These are phyloP conservation scores for Lycia hirtaria DNA, from an alignment of 2,888 invertebrate genomes.

Conservation along the genomic window DNA sequence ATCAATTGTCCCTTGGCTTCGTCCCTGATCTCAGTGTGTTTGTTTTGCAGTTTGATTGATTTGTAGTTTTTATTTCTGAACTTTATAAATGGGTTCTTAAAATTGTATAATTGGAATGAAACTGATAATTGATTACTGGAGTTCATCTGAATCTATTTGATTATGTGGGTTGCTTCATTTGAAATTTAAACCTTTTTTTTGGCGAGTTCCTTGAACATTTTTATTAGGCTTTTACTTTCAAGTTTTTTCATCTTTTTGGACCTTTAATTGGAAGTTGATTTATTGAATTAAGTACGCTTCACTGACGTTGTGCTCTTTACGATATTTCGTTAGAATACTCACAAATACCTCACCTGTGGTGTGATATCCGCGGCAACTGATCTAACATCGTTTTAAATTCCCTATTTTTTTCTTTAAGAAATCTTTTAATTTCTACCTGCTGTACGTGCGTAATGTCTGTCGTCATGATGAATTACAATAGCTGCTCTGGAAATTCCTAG, in stretches of 20 bases:
- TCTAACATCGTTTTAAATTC: neutral
- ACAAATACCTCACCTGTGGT: neutral
- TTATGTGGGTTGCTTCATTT: neutral
- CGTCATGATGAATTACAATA: no score
- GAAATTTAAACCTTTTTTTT: neutral
- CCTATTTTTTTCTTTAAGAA: no score
- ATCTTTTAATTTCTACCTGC: no score
- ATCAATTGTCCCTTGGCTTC: neutral
- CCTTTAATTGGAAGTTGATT: no score
- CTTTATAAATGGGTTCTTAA: constrained; percentile 21
- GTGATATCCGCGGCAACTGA: neutral
- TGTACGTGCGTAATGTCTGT: no score
- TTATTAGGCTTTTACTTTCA: neutral
- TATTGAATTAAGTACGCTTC: no score
- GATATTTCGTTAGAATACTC: neutral
- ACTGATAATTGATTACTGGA: constrained; percentile 6
- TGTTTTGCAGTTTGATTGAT: constrained; percentile 21
- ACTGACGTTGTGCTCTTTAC: no score
- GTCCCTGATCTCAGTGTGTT: constrained; percentile 6
- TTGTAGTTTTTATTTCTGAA: constrained; percentile 17
- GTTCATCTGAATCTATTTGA: neutral
- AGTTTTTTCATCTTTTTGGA: no score
- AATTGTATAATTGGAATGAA: constrained; percentile 2
- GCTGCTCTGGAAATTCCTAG: no score
- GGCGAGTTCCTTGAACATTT: neutral